A percentile compares a stretch with the other conserved stretches of the same genome.
phyloP scores from a whole-genome alignment of 2,888 invertebrate species.

The Zaprionus obscuricornis region DNA sequence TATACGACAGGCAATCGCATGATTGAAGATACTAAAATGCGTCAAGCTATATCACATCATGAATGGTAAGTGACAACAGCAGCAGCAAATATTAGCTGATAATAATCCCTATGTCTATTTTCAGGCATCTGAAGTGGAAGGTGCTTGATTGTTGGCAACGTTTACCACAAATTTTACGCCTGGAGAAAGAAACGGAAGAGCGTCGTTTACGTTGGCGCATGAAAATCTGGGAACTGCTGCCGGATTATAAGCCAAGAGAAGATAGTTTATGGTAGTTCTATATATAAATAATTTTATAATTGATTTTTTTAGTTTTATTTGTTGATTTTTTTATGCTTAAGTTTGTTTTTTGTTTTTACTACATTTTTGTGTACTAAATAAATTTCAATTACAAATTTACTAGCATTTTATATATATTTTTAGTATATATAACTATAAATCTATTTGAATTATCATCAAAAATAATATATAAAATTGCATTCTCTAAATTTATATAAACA shows the following conservation, averaged over 20 bases:
- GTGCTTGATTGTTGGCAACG: slow-evolving; percentile 86
- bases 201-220: slow-evolving; percentile 88
- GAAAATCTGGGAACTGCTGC: slow-evolving; percentile 89
- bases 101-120: neutral
- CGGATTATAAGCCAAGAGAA: slow-evolving; percentile 87
- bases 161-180: slow-evolving; percentile 86
- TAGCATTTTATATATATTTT: too few species aligned
- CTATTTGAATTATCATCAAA: too few species aligned
- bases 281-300: slow-evolving; percentile 17
- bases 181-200: slow-evolving; percentile 88
- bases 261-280: slow-evolving; percentile 63
- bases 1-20: slow-evolving; percentile 83
- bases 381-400: too few species aligned
- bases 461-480: too few species aligned
- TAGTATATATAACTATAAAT: too few species aligned
- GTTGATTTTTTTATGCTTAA: slow-evolving; percentile 6
- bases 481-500: too few species aligned
- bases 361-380: too few species aligned
- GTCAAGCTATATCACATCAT: slow-evolving; percentile 82
- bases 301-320: neutral
- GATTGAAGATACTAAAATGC: slow-evolving; percentile 84
- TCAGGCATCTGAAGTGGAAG: slow-evolving; percentile 83
- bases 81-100: rapidly evolving
- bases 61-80: slow-evolving; percentile 82
- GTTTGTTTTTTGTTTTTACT: too few species aligned